These are phyloP conservation scores for Ardeotis arabs DNA, from an alignment of 2,113 vertebrate genomes.

Conservation along the genomic window DNA sequence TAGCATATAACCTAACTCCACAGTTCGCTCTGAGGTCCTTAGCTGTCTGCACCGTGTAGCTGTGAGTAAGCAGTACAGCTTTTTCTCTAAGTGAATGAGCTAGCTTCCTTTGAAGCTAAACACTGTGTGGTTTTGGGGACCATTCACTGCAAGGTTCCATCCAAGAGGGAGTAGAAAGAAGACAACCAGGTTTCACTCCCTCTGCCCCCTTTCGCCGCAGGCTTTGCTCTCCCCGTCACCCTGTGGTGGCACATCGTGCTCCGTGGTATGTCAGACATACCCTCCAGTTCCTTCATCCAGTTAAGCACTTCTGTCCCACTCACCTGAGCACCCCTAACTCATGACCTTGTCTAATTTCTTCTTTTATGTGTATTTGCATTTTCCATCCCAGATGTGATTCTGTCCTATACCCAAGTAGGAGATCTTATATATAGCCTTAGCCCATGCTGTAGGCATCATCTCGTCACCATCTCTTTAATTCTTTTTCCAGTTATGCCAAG, in stretches of 20 bases:
- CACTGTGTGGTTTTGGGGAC: neutral
- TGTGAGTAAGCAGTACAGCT: neutral
- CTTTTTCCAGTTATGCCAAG: neutral
- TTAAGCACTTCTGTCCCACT: neutral
- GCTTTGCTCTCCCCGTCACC: neutral
- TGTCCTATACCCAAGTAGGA: neutral
- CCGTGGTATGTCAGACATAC: neutral
- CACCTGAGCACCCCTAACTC: neutral
- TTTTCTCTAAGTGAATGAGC: neutral
- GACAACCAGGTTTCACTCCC: neutral
- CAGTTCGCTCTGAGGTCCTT: neutral
- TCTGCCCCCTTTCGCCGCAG: neutral
- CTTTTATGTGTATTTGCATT: neutral
- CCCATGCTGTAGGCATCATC: neutral
- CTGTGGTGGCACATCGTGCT: accelerated
- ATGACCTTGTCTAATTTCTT: neutral
- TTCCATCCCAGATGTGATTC: neutral
- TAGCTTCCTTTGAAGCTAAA: neutral
- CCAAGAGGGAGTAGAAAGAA: accelerated
- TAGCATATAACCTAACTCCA: neutral
- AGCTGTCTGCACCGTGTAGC: accelerated
- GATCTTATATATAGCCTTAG: neutral
- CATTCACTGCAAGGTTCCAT: neutral
- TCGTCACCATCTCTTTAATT: neutral
- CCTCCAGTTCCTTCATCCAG: neutral